Evolutionary conservation across 2,888 invertebrate genomes (phyloP), one percentile per base, ranked within the genome.

Genomic region (Octonoba sinensis): DNA sequence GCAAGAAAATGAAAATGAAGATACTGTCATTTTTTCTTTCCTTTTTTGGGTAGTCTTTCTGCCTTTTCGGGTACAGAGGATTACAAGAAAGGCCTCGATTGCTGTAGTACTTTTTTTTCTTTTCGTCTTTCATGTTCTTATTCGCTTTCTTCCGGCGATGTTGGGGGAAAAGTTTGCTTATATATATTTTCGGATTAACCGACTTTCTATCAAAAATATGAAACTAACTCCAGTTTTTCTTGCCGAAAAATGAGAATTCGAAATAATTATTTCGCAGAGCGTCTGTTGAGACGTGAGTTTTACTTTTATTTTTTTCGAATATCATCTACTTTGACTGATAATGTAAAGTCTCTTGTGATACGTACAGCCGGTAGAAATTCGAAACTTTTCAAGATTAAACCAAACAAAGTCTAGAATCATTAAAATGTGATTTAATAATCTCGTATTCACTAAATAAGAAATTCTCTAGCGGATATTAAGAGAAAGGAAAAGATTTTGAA

Each of bases 1-100:
- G 77, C 71, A 56, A 71, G 77, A 77, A 77, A 77, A 77, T 77
- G 77, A 77, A 77, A 77, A 77, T 71, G 77, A 77, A 77, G 77
- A 64, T 77, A 65, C 71, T 77, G 64, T 69, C 71, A 71, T 77
- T 77, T 77, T 76, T 76, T 76, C 54, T 24, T 57, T 36, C 11
- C 49, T 47, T 24, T 46, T 51, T 54, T 75, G 15, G 49, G 11
- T 54, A 36, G 20, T 64, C 18, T 57, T 64, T 71, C 49, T 49
- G 36, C 67, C 74, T 67, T 67, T 75, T 75, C 66, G 67, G 75
- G 74, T 74, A 56, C 74, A 54, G 69, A 62, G 76, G 76, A 76
- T 76, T 76, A 76, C 75, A 69, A 59, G 57, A 66, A 65, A 74
- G 65, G 54, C 76, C 76, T 69, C 76, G 69, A 76, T 76, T 76